Percentiles rank a stretch among this genome's conserved stretches.
phyloP scores from a whole-genome alignment of 2,888 invertebrate genomes.

The Hyposoter dolosus region DNA sequence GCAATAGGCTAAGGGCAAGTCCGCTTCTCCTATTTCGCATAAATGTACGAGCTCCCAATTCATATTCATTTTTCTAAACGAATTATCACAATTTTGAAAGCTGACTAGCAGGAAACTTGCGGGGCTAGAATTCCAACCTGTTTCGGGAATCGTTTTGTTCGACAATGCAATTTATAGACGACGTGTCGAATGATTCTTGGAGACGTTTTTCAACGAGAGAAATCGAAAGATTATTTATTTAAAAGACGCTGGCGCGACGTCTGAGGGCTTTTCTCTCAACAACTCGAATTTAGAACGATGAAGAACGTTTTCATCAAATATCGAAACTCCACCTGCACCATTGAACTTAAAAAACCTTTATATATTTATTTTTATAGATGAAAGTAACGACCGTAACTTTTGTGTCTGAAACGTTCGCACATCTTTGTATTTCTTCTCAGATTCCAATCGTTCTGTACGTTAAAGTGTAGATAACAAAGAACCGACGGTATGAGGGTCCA shows the following conservation, averaged over 20 bases:
- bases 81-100: not conserved
- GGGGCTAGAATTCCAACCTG: too few relatives aligned
- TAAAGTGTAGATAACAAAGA: constrained; percentile 52
- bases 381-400: not conserved
- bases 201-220: too few relatives aligned
- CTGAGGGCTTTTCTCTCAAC: not conserved
- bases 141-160: too few relatives aligned
- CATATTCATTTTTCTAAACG: not conserved
- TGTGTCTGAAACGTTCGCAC: constrained; percentile 9
- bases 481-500: not conserved
- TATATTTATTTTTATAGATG: not conserved
- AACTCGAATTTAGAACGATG: too few relatives aligned
- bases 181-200: too few relatives aligned
- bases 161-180: too few relatives aligned
- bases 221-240: too few relatives aligned
- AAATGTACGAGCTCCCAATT: not conserved
- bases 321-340: not conserved
- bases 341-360: not conserved
- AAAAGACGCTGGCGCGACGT: not conserved
- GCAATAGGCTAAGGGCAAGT: not conserved
- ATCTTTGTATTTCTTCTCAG: not conserved
- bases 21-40: not conserved
- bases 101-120: not conserved
- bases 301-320: not conserved
- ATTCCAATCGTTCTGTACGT: constrained; percentile 5